These are phyloP conservation scores for Octodon degus DNA, from an alignment of 2,113 vertebrate species.

Conservation along the genomic window DNA sequence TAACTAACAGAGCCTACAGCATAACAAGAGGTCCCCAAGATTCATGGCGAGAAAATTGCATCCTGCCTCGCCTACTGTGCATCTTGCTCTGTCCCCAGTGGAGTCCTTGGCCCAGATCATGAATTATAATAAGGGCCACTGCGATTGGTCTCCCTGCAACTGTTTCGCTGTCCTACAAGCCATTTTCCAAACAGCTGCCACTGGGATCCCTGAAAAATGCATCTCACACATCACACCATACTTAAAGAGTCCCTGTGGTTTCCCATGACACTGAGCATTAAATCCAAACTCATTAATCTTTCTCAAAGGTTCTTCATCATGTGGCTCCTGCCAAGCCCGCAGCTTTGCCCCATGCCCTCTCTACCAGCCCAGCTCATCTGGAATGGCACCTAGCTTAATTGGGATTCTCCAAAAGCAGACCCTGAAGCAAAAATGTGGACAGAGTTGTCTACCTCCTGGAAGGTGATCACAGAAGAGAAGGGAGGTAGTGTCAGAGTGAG, in stretches of 20 bases:
- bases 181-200: not conserved
- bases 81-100: not conserved
- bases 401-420: not conserved
- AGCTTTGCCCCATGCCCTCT: not conserved
- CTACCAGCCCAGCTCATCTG: not conserved
- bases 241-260: not conserved
- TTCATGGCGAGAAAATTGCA: not conserved
- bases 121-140: not conserved
- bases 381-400: too few relatives aligned
- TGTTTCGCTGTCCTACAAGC: not conserved
- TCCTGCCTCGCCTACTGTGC: not conserved
- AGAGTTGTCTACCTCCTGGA: not conserved
- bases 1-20: conserved; percentile 14
- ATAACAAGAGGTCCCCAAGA: not conserved
- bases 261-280: not conserved
- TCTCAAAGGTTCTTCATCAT: rapidly evolving
- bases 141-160: not conserved
- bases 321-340: not conserved
- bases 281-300: not conserved
- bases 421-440: not conserved
- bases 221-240: not conserved
- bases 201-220: not conserved
- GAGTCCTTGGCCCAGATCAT: not conserved
- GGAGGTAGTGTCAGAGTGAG: not conserved
- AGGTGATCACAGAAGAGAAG: not conserved